Conservation (phyloP, 2,797 vertebrate species). For the Galagoides demidoff region DNA sequence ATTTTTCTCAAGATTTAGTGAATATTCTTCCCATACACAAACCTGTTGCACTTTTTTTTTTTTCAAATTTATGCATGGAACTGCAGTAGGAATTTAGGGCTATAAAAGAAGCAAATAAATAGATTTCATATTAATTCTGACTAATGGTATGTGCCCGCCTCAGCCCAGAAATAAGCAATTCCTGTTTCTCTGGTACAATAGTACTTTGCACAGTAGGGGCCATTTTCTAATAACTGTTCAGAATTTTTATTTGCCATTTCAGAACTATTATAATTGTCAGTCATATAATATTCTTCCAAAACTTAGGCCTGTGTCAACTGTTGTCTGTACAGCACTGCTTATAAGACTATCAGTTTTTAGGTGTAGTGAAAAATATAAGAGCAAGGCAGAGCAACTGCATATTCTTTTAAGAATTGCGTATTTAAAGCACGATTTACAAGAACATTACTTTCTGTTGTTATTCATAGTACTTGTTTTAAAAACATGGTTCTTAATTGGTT, state of each 20-base stretch:
- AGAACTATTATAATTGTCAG: background rate
- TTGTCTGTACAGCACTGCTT: background rate
- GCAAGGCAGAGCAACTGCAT: background rate
- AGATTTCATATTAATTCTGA: background rate
- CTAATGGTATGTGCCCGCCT: background rate
- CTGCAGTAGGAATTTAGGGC: background rate
- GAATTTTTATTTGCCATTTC: background rate
- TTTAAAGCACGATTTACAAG: constrained; percentile 32
- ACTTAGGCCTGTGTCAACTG: background rate
- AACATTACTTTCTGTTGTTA: constrained; percentile 27
- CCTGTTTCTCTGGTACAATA: background rate
- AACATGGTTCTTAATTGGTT: background rate
- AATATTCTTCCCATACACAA: background rate
- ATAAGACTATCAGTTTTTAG: constrained; percentile 16
- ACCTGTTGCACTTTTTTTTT: background rate
- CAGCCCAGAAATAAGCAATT: background rate
- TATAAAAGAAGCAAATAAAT: background rate
- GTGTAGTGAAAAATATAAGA: constrained; percentile 22
- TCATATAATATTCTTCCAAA: background rate
- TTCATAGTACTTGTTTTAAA: constrained; percentile 50
- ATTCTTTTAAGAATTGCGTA: constrained; percentile 40
- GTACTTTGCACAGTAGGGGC: background rate
- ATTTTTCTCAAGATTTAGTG: constrained; percentile 52
- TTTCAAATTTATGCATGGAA: background rate
- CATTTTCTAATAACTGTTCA: background rate